Percentiles rank a stretch among this genome's conserved stretches.
Conservation (phyloP, 92 coral and sea anemone genomes). For the Porites divaricata region DNA sequence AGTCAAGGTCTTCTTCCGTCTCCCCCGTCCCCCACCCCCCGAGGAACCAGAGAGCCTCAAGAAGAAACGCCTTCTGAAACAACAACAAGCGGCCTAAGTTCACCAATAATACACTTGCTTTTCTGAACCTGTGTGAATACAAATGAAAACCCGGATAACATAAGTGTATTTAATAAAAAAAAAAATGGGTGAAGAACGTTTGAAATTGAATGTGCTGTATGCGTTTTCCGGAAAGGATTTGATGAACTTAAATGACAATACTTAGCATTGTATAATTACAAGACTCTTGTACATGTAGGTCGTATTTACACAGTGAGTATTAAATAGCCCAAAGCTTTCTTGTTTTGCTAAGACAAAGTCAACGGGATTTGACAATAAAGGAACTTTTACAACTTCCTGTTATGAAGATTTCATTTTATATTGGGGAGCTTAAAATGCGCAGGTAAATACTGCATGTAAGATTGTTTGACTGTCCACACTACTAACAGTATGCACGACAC, state of each 20-base stretch:
- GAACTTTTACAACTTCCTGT: constrained; percentile 19
- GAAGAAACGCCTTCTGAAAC: constrained; percentile 73
- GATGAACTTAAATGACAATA: background rate
- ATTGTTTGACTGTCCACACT: too few relatives aligned
- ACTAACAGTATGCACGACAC: too few relatives aligned
- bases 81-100: constrained; percentile 43
- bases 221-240: background rate
- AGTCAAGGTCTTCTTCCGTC: constrained; percentile 96
- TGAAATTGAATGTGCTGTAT: background rate
- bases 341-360: constrained; percentile 14
- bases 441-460: too few relatives aligned
- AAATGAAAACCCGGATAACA: constrained; percentile 1
- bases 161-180: constrained; percentile 20
- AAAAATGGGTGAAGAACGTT: background rate
- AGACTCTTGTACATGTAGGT: background rate
- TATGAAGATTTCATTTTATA: background rate
- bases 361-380: constrained; percentile 50
- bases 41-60: constrained; percentile 98
- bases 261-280: constrained; percentile 2
- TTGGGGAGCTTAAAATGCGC: too few relatives aligned
- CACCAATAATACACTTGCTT: background rate
- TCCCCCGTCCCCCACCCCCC: constrained; percentile 99
- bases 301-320: constrained; percentile 15
- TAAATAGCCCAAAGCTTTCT: constrained; percentile 14
- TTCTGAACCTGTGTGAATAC: constrained; percentile 14